Conservation (phyloP, 37 sponge, comb jelly and placozoan genomes). For the Corticium candelabrum region DNA sequence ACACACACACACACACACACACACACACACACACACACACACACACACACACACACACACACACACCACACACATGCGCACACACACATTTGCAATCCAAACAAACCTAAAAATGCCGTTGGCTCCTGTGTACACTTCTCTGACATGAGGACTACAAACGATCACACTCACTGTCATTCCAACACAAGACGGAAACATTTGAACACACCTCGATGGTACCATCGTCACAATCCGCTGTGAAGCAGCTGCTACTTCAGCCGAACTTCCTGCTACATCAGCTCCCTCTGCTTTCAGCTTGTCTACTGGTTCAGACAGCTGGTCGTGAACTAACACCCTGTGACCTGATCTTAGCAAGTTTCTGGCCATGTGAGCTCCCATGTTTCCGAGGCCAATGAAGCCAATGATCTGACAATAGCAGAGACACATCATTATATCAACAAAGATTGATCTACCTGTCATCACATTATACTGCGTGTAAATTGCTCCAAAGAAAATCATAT, state of each 20-base stretch:
- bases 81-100: neutral
- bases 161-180: constrained; percentile 2
- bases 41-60: too few relatives aligned
- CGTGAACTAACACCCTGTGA: constrained; percentile 65
- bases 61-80: too few relatives aligned
- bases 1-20: constrained; percentile 1
- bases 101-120: constrained; percentile 58
- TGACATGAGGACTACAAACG: constrained; percentile 43
- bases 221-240: constrained; percentile 73
- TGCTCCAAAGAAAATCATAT: too few relatives aligned
- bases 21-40: neutral
- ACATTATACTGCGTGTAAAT: too few relatives aligned
- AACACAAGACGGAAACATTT: too few relatives aligned
- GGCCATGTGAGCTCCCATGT: constrained; percentile 97
- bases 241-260: constrained; percentile 48
- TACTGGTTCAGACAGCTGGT: constrained; percentile 35
- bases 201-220: constrained; percentile 39
- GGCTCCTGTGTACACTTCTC: constrained; percentile 51
- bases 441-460: too few relatives aligned
- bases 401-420: constrained; percentile 27
- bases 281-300: constrained; percentile 36
- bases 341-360: constrained; percentile 67
- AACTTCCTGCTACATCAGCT: constrained; percentile 42
- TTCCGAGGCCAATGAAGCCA: constrained; percentile 98
- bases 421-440: too few relatives aligned